Percentiles rank a stretch among this genome's conserved stretches.
Evolutionary conservation across 2,888 invertebrate genomes (phyloP).

Genomic region (Oscheius myriophilus): DNA sequence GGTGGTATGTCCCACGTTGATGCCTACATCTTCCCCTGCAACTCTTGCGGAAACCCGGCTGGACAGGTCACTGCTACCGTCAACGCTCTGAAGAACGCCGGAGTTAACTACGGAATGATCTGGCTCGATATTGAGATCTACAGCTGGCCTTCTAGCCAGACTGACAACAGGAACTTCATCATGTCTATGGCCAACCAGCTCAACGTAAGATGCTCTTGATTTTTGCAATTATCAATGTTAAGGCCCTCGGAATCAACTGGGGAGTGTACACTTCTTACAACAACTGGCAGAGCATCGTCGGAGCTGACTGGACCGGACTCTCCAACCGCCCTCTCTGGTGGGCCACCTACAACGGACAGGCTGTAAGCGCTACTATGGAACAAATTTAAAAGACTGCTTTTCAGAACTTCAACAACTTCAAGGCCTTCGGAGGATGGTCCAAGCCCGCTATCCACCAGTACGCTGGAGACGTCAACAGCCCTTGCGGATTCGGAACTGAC

Average conservation of each 20-base stretch:
- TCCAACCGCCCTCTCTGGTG: conserved; percentile 45
- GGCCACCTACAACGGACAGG: conserved; percentile 43
- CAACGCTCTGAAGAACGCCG: conserved; percentile 23
- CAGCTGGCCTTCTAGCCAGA: conserved; percentile 34
- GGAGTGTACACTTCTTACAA: conserved; percentile 42
- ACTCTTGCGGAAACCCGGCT: conserved; percentile 29
- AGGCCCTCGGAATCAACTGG: conserved; percentile 28
- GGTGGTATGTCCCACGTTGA: conserved; percentile 42
- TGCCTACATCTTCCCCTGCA: conserved; percentile 49
- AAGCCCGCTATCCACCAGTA: conserved; percentile 38
- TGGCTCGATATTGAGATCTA: conserved; percentile 50
- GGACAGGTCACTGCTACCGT: conserved; percentile 28
- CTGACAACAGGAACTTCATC: conserved; percentile 42
- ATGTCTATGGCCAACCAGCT: conserved; percentile 35
- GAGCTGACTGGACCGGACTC: conserved; percentile 40
- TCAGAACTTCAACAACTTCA: conserved; percentile 28
- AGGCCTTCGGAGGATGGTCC: conserved; percentile 39
- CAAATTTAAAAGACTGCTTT: not conserved
- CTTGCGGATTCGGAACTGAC: conserved; percentile 32
- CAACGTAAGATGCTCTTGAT: not conserved
- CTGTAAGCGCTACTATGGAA: conserved; percentile 9
- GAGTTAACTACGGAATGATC: conserved; percentile 42
- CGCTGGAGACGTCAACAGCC: conserved; percentile 33
- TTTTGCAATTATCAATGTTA: not conserved
- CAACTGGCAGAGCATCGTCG: conserved; percentile 50